These are phyloP conservation scores for Watersipora subatra DNA, from an alignment of 1,140 invertebrate genomes.

Conservation along the genomic window DNA sequence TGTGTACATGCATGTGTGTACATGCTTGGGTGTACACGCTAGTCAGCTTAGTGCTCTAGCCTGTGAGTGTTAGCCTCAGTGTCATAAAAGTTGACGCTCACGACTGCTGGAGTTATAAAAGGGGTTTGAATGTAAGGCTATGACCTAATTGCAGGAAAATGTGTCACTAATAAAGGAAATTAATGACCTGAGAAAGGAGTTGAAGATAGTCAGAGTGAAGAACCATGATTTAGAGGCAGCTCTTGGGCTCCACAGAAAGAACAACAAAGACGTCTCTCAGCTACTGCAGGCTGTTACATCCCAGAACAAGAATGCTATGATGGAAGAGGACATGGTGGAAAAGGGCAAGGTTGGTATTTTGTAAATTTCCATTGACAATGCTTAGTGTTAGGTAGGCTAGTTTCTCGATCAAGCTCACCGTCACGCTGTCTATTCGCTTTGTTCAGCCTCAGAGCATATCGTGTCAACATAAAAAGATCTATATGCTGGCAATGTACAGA, in stretches of 20 bases:
- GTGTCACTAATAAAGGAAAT: conserved; percentile 58
- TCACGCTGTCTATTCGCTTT: no score
- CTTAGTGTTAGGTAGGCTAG: neutral
- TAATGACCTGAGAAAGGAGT: conserved; percentile 53
- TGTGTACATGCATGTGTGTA: no score
- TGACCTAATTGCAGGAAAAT: conserved; percentile 68
- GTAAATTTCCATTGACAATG: neutral
- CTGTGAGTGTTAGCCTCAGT: no score
- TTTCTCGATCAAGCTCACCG: conserved; percentile 3
- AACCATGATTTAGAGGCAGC: conserved; percentile 57
- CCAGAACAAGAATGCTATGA: conserved; percentile 47
- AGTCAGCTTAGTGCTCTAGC: no score
- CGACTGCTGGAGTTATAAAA: no score
- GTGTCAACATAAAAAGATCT: no score
- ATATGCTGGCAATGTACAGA: no score
- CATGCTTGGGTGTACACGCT: no score
- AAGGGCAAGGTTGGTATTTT: conserved; percentile 27
- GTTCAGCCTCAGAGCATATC: no score
- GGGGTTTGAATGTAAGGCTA: no score
- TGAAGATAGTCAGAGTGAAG: conserved; percentile 50
- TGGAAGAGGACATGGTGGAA: conserved; percentile 49
- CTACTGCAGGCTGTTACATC: conserved; percentile 46
- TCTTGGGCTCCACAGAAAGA: conserved; percentile 45
- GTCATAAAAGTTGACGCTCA: no score
- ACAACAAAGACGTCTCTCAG: conserved; percentile 45